Conservation (phyloP, 2,113 vertebrate genomes). For the Chionomys nivalis region DNA sequence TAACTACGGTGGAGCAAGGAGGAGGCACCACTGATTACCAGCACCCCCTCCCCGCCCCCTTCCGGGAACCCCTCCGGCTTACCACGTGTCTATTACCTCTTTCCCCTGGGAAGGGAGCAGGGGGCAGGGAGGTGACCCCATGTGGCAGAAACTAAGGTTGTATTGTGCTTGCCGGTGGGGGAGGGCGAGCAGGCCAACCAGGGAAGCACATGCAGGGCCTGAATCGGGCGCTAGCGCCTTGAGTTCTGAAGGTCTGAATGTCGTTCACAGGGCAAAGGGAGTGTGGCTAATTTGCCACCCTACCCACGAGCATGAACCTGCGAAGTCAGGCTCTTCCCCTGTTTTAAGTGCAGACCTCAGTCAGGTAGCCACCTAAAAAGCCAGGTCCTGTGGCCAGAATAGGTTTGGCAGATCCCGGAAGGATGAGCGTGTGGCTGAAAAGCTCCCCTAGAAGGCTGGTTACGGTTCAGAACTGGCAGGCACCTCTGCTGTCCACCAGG, state of each 20-base stretch:
- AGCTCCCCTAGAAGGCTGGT: not conserved
- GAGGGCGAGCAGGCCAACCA: slow-evolving; percentile 60
- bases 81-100: slow-evolving; percentile 79
- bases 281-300: not conserved
- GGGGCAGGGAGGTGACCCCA: slow-evolving; percentile 77
- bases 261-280: not conserved
- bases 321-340: not conserved
- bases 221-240: not conserved
- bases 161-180: slow-evolving; percentile 79
- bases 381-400: not conserved
- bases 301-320: not conserved
- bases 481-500: not conserved
- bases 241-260: slow-evolving; percentile 16
- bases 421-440: not conserved
- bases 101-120: slow-evolving; percentile 75
- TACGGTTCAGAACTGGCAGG: not conserved
- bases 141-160: slow-evolving; percentile 80
- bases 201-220: slow-evolving; percentile 68
- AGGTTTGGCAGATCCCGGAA: slow-evolving; percentile 18
- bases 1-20: not conserved
- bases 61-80: slow-evolving; percentile 63
- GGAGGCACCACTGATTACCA: not conserved
- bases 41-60: slow-evolving; percentile 53
- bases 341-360: not conserved
- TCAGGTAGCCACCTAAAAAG: slow-evolving; percentile 34